Percentiles rank a stretch among this genome's conserved stretches.
Conservation (phyloP, 1,140 invertebrate genomes). For the Cataglyphis hispanica region DNA sequence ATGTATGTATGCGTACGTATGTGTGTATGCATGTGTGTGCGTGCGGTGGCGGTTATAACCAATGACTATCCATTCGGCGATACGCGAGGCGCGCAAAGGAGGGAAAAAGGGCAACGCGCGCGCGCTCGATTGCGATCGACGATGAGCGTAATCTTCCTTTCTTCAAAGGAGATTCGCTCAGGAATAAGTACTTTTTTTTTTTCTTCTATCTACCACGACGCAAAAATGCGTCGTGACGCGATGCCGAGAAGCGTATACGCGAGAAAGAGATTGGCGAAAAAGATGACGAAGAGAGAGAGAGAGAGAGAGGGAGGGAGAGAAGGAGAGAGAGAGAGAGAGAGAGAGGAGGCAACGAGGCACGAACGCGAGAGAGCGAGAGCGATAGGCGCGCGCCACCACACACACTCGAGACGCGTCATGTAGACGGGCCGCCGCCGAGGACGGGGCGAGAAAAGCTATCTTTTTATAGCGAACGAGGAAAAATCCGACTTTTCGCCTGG, state of each 20-base stretch:
- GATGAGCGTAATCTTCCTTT: not conserved
- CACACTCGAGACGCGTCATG: conserved; percentile 73
- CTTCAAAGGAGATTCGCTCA: conserved; percentile 2
- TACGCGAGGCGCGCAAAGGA: conserved; percentile 53
- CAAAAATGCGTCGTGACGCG: conserved; percentile 50
- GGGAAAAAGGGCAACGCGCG: conserved; percentile 46
- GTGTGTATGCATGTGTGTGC: too few relatives aligned
- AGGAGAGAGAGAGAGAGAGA: conserved; percentile 41
- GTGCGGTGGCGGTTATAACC: conserved; percentile 25
- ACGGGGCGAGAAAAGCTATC: conserved; percentile 64
- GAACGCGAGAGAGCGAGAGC: conserved; percentile 65
- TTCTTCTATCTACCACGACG: conserved; percentile 15
- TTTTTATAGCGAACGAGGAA: conserved; percentile 59
- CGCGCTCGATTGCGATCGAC: conserved; percentile 50
- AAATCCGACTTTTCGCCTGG: conserved; percentile 56
- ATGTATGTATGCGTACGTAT: too few relatives aligned
- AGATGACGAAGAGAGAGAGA: not conserved
- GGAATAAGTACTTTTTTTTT: conserved; percentile 3
- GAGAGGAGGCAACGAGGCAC: conserved; percentile 27
- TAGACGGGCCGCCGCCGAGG: conserved; percentile 32
- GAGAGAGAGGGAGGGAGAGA: conserved; percentile 34
- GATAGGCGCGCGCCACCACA: conserved; percentile 74
- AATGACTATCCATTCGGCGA: conserved; percentile 53
- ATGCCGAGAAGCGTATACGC: not conserved
- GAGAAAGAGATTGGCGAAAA: not conserved